Base-by-base conservation (phyloP, 2,113 vertebrate genomes). In the Amphiprion ocellaris region DNA sequence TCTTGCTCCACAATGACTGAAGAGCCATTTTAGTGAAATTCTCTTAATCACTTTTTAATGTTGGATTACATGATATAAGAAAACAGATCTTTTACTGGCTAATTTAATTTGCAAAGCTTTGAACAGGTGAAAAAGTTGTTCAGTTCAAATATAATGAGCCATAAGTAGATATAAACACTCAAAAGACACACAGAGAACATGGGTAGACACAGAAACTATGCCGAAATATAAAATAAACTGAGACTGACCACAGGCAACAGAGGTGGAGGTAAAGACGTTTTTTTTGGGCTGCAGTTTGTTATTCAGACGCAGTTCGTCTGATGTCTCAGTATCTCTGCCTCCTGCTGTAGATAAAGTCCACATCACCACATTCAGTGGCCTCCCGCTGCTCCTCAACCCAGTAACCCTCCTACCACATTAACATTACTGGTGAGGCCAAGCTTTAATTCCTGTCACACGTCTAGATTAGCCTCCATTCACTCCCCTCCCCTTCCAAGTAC, bases 401-500 rank as follows among this genome's bases (percentile, higher is more conserved):
- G 59, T 54, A 39, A 75, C 46, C 53, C 44, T 50, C 65, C 66
- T 14, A 19, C 41, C 41, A 10, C 56, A 41, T 66, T 41, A 63
- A 30, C 59, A 39, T 66, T 61, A 61, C 56, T 75, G 52, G 74
- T 47, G 50, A 81, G 69, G 65, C 64, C 37, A 77, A 66, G 14
- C 52, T 60, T 59, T 87, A 90, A 87, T 82, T 74, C 85, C 33
- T 54, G 79, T 89, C 89, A 90, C 85, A 80, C 63, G 47, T 77
- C 75, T 70, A 55, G 77, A 89, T 90, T 87, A 87, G 64, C 83
- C 50, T 56, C 28, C 4, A 17, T 58, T 55, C 11, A 4, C 47
- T 33, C 49, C 66, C 62, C 50, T 30, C 55, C 54, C 68, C 33
- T 54, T 77, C 69, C 55, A 69, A 47, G 28, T 77, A 67, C 55